Percentiles rank a stretch among this genome's conserved stretches.
Conservation (phyloP, 2,113 vertebrate genomes). For the Sceloporus undulatus region DNA sequence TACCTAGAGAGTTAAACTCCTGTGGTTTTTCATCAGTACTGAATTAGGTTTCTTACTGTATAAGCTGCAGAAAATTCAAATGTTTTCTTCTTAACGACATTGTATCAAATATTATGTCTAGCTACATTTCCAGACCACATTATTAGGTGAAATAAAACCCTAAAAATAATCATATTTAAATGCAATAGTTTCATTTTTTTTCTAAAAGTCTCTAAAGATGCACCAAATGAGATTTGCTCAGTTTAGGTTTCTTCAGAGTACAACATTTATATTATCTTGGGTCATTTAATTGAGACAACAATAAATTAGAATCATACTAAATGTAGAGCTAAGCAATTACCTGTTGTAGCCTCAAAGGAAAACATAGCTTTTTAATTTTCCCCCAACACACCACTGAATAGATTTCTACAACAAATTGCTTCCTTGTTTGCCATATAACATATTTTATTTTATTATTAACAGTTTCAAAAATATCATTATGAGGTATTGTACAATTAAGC, state of each 20-base stretch:
- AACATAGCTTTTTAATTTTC: constrained; percentile 33
- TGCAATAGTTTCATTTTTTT: constrained; percentile 2
- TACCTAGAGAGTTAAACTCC: not conserved
- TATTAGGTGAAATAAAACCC: not conserved
- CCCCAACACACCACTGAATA: constrained; percentile 9
- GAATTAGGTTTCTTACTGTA: not conserved
- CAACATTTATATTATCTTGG: constrained; percentile 35
- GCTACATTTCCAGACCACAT: not conserved
- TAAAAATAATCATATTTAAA: constrained; percentile 32
- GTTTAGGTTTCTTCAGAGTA: constrained; percentile 31
- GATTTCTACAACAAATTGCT: constrained; percentile 40
- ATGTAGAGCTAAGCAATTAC: constrained; percentile 8
- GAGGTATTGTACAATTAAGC: constrained; percentile 28
- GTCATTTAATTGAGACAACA: constrained; percentile 40
- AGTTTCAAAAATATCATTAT: constrained; percentile 29
- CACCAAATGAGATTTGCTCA: constrained; percentile 29
- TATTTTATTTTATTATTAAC: not conserved
- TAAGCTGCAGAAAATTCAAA: not conserved
- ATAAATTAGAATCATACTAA: constrained; percentile 54
- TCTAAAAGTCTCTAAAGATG: constrained; percentile 29
- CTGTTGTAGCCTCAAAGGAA: constrained; percentile 21
- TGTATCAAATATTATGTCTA: constrained; percentile 3
- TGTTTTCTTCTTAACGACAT: not conserved
- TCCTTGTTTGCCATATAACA: constrained; percentile 30
- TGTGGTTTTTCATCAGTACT: not conserved